These are phyloP conservation scores for Rhadina sibilatrix DNA, from an alignment of 2,113 vertebrate genomes.

Conservation along the genomic window DNA sequence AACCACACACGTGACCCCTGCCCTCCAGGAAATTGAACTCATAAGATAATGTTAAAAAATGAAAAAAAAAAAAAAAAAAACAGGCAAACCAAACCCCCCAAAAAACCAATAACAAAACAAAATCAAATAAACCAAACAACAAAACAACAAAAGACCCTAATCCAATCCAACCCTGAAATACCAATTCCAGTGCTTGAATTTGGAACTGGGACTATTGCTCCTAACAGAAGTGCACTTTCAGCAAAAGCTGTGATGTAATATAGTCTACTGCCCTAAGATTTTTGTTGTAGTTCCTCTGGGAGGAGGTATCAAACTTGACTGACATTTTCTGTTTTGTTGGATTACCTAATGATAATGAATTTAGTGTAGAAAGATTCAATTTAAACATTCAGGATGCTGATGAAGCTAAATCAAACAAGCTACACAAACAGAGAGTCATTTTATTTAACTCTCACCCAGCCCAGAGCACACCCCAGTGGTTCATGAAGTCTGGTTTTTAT, in stretches of 20 bases:
- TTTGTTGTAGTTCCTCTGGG: not conserved
- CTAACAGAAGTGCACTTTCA: not conserved
- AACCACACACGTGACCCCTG: not conserved
- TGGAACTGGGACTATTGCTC: not conserved
- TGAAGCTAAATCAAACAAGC: slow-evolving; percentile 41
- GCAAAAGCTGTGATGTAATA: not conserved
- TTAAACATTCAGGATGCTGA: slow-evolving; percentile 9
- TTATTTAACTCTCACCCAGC: not conserved
- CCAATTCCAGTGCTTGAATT: not conserved
- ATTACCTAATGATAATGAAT: slow-evolving; percentile 28
- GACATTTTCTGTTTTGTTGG: not conserved
- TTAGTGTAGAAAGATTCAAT: slow-evolving; percentile 16
- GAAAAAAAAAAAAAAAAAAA: not conserved
- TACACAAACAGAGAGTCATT: slow-evolving; percentile 18
- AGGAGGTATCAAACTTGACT: not conserved
- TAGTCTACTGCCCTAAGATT: not conserved
- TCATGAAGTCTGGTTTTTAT: slow-evolving; percentile 13
- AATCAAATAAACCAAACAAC: not conserved
- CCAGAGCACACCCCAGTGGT: not conserved
- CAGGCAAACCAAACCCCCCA: not conserved
- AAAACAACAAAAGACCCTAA: no score
- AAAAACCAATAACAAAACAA: not conserved
- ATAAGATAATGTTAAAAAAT: not conserved
- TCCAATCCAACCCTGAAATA: not conserved
- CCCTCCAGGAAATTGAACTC: not conserved